Evolutionary conservation across 2,888 invertebrate genomes (phyloP).

Genomic region (Thymelicus sylvestris): DNA sequence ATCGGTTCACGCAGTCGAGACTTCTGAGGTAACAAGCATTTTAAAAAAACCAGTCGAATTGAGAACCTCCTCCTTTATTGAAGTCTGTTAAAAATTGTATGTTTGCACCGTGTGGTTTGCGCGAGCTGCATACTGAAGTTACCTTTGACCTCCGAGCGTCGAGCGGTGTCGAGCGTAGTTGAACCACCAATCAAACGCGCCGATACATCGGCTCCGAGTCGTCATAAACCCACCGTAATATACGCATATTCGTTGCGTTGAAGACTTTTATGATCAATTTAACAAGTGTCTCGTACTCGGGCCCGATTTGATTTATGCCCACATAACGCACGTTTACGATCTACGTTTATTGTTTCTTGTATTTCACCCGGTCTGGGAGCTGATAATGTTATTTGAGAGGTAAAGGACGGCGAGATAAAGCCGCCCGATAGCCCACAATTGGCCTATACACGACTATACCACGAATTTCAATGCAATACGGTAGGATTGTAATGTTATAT

Average conservation of each 20-base stretch:
- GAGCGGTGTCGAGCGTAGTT: slow-evolving; percentile 31
- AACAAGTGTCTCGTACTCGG: slow-evolving; percentile 75
- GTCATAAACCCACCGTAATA: slow-evolving; percentile 71
- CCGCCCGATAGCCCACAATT: slow-evolving; percentile 42
- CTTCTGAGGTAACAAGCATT: too few relatives aligned
- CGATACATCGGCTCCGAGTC: slow-evolving; percentile 51
- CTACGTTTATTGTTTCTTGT: slow-evolving; percentile 74
- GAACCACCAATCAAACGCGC: slow-evolving; percentile 59
- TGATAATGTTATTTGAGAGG: slow-evolving; percentile 71
- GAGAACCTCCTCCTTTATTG: too few relatives aligned
- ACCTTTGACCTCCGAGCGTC: slow-evolving; percentile 42
- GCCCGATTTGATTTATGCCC: slow-evolving; percentile 72
- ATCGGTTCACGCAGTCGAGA: too few relatives aligned
- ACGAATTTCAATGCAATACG: slow-evolving; percentile 43
- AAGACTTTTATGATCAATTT: slow-evolving; percentile 80
- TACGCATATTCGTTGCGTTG: slow-evolving; percentile 69
- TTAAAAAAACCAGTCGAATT: too few relatives aligned
- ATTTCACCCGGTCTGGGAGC: slow-evolving; percentile 66
- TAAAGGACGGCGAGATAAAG: slow-evolving; percentile 46
- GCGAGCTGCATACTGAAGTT: background rate
- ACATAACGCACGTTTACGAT: slow-evolving; percentile 73
- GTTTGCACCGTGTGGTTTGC: background rate
- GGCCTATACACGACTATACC: slow-evolving; percentile 45
- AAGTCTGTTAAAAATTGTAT: too few relatives aligned
- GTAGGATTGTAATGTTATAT: slow-evolving; percentile 27